phyloP scores from a whole-genome alignment of 1,140 invertebrate genomes.

The Lerema accius region DNA sequence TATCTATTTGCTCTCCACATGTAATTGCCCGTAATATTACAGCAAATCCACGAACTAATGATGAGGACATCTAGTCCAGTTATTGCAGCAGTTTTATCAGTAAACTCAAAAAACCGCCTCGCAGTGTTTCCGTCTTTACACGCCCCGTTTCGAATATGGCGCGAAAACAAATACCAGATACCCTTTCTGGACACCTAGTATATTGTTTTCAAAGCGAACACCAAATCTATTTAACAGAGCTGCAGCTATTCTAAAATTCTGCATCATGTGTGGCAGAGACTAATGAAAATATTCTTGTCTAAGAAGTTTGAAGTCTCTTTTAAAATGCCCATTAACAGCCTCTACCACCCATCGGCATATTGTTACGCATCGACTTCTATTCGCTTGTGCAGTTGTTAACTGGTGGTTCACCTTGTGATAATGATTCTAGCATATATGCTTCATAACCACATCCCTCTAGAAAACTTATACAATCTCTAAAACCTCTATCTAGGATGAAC shows the following conservation, averaged over 20 bases:
- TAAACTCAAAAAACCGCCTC: too few species aligned
- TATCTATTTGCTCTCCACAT: too few species aligned
- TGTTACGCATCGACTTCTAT: neutral
- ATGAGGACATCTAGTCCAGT: too few species aligned
- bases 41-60: too few species aligned
- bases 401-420: neutral
- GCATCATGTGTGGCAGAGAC: neutral
- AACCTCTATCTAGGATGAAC: conserved; percentile 31
- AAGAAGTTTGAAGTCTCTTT: conserved; percentile 35
- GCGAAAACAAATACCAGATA: conserved; percentile 33
- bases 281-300: conserved; percentile 20
- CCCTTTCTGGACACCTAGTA: conserved; percentile 8
- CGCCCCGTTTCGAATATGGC: conserved; percentile 26
- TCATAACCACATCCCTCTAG: neutral
- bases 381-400: conserved; percentile 1
- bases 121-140: conserved; percentile 1
- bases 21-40: too few species aligned
- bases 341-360: conserved; percentile 28
- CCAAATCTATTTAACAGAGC: too few species aligned
- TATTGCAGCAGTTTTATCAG: too few species aligned
- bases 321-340: conserved; percentile 37
- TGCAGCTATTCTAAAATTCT: too few species aligned
- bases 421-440: neutral
- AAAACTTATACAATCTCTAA: conserved; percentile 1
- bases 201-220: too few species aligned